Base-by-base conservation (phyloP, 2,113 vertebrate species). In the Alaudala cheleensis region DNA sequence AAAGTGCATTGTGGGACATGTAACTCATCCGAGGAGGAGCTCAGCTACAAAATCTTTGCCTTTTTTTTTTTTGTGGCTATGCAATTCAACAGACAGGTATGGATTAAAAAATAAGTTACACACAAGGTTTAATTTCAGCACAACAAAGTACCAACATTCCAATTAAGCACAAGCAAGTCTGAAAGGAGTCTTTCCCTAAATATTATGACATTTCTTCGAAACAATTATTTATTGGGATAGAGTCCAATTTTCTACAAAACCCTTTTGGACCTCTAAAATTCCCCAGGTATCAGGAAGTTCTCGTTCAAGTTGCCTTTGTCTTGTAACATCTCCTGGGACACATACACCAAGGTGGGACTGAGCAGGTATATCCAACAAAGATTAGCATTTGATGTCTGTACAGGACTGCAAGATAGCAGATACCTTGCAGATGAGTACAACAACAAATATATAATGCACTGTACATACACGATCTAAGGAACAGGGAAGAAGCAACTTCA, bases 281-380 rank as follows among this genome's bases (percentile, higher is more conserved):
- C 54, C 22, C 11, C 39, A 26, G 4, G 17, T 79, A 24, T 54
- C 42, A 71, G 21, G 13, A 89, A n/a, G 25, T 51, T 76, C n/a
- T 65, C 1, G 0, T 37, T 54, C 66, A 53, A 54, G 23, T 42
- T 74, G 17, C 11, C 14, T 2, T 2, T 26, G 14, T 20, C 44
- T 64, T 40, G 14, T 29, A 76, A 25, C 10, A 25, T 11, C 17
- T 71, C 39, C 69, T 76, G 44, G 57, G n/a, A 74, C 29, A 17
- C n/a, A 50, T 8, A 20, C 24, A n/a, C 14, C 39, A 13, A 70
- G 8, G 23, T 61, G 14, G 5, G 16, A 17, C 8, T 50, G 21
- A 74, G 21, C 16, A 89, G 18, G 2, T 57, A 10, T 10, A 42
- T 5, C 5, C 15, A 64, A 24, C 40, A 42, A 42, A 42, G 40